phyloP scores from a whole-genome alignment of 2,797 vertebrate genomes.

The Sebastes hopkinsi region DNA sequence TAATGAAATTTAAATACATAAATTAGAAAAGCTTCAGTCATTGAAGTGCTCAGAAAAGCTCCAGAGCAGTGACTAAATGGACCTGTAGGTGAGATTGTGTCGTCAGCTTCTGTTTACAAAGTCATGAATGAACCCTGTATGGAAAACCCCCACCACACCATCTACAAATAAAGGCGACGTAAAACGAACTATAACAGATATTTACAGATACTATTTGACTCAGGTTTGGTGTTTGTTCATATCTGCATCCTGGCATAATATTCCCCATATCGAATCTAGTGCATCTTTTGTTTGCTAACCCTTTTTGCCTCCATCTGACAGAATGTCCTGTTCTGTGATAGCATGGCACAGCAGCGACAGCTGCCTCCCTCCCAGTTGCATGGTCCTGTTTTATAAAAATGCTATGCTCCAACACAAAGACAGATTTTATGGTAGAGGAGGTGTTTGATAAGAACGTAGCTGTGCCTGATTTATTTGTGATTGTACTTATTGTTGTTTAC shows the following conservation, averaged over 20 bases:
- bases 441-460: not conserved
- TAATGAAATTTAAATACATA: not conserved
- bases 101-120: not conserved
- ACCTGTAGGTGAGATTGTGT: not conserved
- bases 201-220: conserved; percentile 56
- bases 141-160: not conserved
- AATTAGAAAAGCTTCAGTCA: accelerated
- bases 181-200: not conserved
- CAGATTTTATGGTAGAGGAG: conserved; percentile 17
- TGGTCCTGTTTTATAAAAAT: conserved; percentile 64
- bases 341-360: conserved; percentile 70
- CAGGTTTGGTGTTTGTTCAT: conserved; percentile 36
- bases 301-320: conserved; percentile 70
- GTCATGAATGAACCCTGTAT: not conserved
- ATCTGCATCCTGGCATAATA: conserved; percentile 56
- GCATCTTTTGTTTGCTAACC: conserved; percentile 61
- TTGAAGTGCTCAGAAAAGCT: not conserved
- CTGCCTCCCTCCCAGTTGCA: conserved; percentile 67
- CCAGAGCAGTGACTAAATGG: not conserved
- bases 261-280: conserved; percentile 49
- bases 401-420: conserved; percentile 48
- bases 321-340: conserved; percentile 61
- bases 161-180: not conserved
- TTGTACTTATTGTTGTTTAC: conserved; percentile 18
- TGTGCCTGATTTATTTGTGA: not conserved